phyloP scores from a whole-genome alignment of 2,797 vertebrate species.

The Poeciliopsis infans region DNA sequence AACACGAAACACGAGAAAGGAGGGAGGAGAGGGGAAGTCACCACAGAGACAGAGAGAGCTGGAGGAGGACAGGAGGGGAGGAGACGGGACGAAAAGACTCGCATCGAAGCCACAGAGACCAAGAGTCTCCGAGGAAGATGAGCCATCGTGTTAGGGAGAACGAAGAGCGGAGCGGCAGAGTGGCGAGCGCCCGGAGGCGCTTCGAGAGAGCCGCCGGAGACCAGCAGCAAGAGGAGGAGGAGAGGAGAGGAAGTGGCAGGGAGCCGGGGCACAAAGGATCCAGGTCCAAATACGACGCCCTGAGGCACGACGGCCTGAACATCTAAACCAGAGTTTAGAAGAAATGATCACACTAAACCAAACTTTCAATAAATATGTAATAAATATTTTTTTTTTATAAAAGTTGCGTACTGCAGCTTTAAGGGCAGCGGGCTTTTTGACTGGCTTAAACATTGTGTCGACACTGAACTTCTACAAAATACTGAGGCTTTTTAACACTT shows the following conservation, averaged over 20 bases:
- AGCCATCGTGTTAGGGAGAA: conserved; percentile 20
- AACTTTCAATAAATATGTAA: neutral
- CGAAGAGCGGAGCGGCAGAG: conserved; percentile 1
- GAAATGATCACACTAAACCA: neutral
- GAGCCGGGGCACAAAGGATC: conserved; percentile 25
- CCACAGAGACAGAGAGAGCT: conserved; percentile 11
- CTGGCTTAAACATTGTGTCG: neutral
- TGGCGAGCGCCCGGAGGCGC: conserved; percentile 29
- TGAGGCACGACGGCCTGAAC: conserved; percentile 55
- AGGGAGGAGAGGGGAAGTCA: neutral
- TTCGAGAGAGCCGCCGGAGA: conserved; percentile 34
- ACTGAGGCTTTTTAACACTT: neutral
- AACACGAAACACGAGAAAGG: conserved; percentile 2
- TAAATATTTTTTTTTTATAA: too few species aligned
- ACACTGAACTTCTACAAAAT: neutral
- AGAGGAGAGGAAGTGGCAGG: conserved; percentile 17
- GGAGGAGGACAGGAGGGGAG: conserved; percentile 18
- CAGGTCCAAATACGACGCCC: conserved; percentile 10
- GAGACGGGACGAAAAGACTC: conserved; percentile 40
- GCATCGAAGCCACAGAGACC: neutral
- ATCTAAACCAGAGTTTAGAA: conserved; percentile 43
- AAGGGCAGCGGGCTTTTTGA: too few species aligned
- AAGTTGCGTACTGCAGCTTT: too few species aligned
- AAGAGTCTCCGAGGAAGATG: conserved; percentile 7
- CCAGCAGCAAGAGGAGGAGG: neutral